These are phyloP conservation scores for Hydrochoerus hydrochaeris DNA, from an alignment of 2,113 vertebrate species.

Conservation along the genomic window DNA sequence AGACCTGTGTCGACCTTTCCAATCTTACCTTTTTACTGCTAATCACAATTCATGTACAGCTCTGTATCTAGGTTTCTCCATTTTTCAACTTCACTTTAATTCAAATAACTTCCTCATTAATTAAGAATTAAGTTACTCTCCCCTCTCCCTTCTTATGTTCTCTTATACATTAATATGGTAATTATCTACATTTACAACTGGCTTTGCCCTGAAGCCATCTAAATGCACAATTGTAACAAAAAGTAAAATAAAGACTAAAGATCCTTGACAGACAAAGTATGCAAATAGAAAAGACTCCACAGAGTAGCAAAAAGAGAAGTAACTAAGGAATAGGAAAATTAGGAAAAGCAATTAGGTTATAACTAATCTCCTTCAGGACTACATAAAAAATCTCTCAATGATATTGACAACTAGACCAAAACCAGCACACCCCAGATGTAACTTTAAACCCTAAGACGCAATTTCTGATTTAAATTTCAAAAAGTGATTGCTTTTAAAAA, in stretches of 20 bases:
- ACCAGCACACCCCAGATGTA: conserved; percentile 8
- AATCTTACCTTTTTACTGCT: conserved; percentile 30
- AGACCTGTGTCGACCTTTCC: conserved; percentile 37
- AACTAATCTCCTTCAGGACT: background rate
- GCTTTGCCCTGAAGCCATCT: conserved; percentile 22
- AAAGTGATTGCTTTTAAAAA: background rate
- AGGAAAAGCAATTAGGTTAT: conserved; percentile 42
- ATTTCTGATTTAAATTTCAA: background rate
- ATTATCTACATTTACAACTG: conserved; percentile 40
- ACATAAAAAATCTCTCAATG: background rate
- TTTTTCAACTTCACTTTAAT: conserved; percentile 44
- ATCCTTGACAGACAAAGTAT: background rate
- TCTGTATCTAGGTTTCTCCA: conserved; percentile 37
- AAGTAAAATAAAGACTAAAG: background rate
- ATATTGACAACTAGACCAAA: background rate
- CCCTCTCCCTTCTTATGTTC: background rate
- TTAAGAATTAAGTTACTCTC: conserved; percentile 9
- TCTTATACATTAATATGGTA: background rate
- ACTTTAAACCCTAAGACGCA: background rate
- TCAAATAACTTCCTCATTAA: background rate
- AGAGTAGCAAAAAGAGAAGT: conserved; percentile 11
- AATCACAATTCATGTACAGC: conserved; percentile 36
- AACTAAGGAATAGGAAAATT: conserved; percentile 29
- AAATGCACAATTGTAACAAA: conserved; percentile 30
- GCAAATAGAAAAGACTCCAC: conserved; percentile 25